phyloP scores from a whole-genome alignment of 2,888 invertebrate genomes.

The Conus canariensis region DNA sequence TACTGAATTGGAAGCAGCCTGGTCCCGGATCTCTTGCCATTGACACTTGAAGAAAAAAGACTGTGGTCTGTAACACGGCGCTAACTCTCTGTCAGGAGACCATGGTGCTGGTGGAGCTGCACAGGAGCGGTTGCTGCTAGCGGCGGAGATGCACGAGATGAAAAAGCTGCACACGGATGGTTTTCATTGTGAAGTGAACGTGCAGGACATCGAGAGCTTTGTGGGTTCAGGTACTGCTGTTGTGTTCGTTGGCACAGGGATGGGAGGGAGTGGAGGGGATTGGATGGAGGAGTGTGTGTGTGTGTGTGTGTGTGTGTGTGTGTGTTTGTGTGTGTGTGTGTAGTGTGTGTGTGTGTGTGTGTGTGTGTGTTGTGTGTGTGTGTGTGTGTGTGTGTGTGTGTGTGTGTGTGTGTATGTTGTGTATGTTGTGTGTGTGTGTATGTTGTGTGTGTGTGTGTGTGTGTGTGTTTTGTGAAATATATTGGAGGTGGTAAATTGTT shows the following conservation, averaged over 20 bases:
- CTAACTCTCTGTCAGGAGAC: constrained; percentile 61
- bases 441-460: no score
- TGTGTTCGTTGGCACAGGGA: background rate
- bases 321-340: background rate
- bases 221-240: constrained; percentile 66
- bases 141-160: constrained; percentile 75
- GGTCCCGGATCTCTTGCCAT: no score
- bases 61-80: no score
- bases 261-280: background rate
- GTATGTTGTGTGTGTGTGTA: background rate
- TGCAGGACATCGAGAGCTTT: constrained; percentile 69
- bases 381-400: background rate
- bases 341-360: background rate
- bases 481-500: no score
- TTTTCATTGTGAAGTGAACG: constrained; percentile 70
- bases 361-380: background rate
- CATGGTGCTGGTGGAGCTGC: constrained; percentile 69
- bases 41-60: no score
- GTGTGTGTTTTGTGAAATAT: background rate
- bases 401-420: constrained; percentile 25
- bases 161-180: constrained; percentile 73
- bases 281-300: background rate
- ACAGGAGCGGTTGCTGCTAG: constrained; percentile 68
- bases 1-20: no score
- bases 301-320: background rate